Evolutionary conservation across 2,797 vertebrate species (phyloP).

Genomic region (Knipowitschia caucasica): DNA sequence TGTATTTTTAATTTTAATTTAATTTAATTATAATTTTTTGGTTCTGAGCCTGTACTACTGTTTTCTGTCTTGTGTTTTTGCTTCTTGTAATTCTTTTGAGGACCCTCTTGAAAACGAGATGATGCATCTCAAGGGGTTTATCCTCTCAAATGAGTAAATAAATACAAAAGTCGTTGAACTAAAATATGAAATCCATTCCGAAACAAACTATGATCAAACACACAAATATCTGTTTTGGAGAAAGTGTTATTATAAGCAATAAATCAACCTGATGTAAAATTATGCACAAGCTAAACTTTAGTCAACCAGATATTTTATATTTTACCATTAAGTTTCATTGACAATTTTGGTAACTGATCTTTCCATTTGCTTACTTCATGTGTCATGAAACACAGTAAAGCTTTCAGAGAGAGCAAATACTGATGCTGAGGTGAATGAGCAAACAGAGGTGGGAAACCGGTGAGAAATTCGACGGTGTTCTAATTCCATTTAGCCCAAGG

Average conservation of each 20-base stretch:
- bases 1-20: too few relatives aligned
- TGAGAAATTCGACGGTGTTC: constrained; percentile 63
- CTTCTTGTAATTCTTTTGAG: too few relatives aligned
- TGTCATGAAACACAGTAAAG: constrained; percentile 6
- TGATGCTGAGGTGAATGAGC: constrained; percentile 10
- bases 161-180: too few relatives aligned
- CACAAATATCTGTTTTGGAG: too few relatives aligned
- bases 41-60: too few relatives aligned
- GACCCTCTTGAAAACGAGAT: too few relatives aligned
- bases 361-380: not conserved
- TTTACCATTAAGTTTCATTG: not conserved
- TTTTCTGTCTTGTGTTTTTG: too few relatives aligned
- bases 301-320: not conserved
- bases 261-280: not conserved
- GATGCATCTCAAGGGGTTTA: too few relatives aligned
- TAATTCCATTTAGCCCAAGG: constrained; percentile 68
- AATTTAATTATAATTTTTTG: too few relatives aligned
- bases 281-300: not conserved
- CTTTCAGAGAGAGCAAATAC: constrained; percentile 21
- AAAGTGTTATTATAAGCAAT: not conserved
- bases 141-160: too few relatives aligned
- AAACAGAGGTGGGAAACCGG: constrained; percentile 33
- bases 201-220: too few relatives aligned
- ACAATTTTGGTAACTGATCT: not conserved
- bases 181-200: too few relatives aligned